Base-by-base conservation (phyloP, 30 jellyfish, hydroid and myxozoan genomes). In the Morbakka virulenta region DNA sequence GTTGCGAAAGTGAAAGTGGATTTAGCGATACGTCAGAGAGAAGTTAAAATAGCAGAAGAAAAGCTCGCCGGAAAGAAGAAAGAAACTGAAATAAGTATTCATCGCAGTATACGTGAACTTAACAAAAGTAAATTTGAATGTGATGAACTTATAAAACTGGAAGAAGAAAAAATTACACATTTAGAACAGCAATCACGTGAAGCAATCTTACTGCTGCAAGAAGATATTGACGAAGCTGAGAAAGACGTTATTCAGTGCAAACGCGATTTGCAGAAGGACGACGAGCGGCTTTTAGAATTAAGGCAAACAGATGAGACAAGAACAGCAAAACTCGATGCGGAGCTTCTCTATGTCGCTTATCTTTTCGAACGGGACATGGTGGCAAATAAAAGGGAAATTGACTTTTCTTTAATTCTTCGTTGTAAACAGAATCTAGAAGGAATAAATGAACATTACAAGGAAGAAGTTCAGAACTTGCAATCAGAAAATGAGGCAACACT, bases 161-260 rank as follows among this genome's bases (percentile, higher is more conserved):
- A 91, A 1, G 91, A 74, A 23, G 81, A 81, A 51, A 74, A 50
- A 4, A 66, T 87, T 48, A 51, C 66, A 4, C 87, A 85, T 31
- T 29, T 77, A 67, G 95, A 92, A 53, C 94, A 92, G 32, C 48
- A 64, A 11, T 85, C 98, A 35, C 88, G 95, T 11, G 98, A 86
- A 65, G 86, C 80, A 57, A 50, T 92, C 1, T 49, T 85, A 32
- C 50, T 86, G 74, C 79, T 87, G 49, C 96, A 92, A 49, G 95
- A 92, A 33, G 83, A 82, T 35, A 94, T 92, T n/a, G 96, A 85
- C 49, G 87, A 67, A 29, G 86, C 96, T n/a, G 98, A 92, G 69
- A 92, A 92, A 32, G 81, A 74, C 28, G 69, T 92, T 25, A 29
- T 80, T 28, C 96, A 92, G 52, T 86, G 93, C 63, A 77, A 88